Evolutionary conservation across 2,888 invertebrate genomes (phyloP).

Genomic region (Neoaliturus tenellus): DNA sequence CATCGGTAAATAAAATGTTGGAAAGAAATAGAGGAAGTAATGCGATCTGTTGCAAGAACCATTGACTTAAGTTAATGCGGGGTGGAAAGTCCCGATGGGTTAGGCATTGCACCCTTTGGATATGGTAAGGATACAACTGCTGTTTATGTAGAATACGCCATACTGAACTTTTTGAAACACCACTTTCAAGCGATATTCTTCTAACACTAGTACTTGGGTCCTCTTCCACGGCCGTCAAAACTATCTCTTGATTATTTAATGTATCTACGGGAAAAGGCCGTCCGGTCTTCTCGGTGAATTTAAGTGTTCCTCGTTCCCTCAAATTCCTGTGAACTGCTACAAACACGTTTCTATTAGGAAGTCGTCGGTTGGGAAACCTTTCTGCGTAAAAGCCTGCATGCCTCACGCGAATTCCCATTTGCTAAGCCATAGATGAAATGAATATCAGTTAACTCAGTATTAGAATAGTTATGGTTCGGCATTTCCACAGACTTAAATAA

Average conservation of each 20-base stretch:
- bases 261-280: slow-evolving; percentile 44
- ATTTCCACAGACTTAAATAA: not conserved
- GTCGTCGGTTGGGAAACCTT: slow-evolving; percentile 34
- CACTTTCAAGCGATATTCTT: slow-evolving; percentile 23
- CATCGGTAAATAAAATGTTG: slow-evolving; percentile 31
- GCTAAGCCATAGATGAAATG: slow-evolving; percentile 43
- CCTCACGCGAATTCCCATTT: slow-evolving; percentile 44
- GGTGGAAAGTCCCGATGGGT: slow-evolving; percentile 22
- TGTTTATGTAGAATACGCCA: slow-evolving; percentile 22
- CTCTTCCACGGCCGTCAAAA: slow-evolving; percentile 54
- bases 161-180: slow-evolving; percentile 16
- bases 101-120: slow-evolving; percentile 45
- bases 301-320: slow-evolving; percentile 43
- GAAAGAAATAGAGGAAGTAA: slow-evolving; percentile 42
- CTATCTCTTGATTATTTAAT: slow-evolving; percentile 53
- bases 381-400: slow-evolving; percentile 46
- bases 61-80: slow-evolving; percentile 4
- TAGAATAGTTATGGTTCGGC: slow-evolving; percentile 17
- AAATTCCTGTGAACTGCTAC: slow-evolving; percentile 51
- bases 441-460: slow-evolving; percentile 38
- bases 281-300: slow-evolving; percentile 28
- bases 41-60: slow-evolving; percentile 34
- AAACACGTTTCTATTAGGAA: slow-evolving; percentile 39
- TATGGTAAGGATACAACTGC: slow-evolving; percentile 32
- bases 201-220: slow-evolving; percentile 35